Evolutionary conservation across 2,888 invertebrate genomes (phyloP).

Genomic region (Trissoscelio sp.): DNA sequence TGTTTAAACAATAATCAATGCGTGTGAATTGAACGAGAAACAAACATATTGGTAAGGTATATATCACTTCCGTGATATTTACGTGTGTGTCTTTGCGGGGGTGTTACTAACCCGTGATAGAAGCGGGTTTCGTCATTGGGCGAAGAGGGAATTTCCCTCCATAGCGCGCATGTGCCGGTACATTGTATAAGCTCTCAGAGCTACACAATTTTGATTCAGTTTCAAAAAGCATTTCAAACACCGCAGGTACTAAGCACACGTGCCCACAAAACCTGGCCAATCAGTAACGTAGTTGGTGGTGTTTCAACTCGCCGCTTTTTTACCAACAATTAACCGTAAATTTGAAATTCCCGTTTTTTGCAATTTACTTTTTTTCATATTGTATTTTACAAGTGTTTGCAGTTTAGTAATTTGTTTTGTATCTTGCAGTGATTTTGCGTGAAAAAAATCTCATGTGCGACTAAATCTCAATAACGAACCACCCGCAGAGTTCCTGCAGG

Average conservation of each 20-base stretch:
- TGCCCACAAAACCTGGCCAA: conserved; percentile 33
- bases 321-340: too few relatives aligned
- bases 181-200: conserved; percentile 50
- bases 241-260: conserved; percentile 41
- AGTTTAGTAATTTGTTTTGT: too few relatives aligned
- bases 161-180: conserved; percentile 45
- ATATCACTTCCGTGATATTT: conserved; percentile 44
- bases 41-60: conserved; percentile 31
- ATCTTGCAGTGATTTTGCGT: too few relatives aligned
- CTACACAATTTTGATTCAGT: conserved; percentile 57
- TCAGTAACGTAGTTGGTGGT: conserved; percentile 28
- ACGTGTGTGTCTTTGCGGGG: conserved; percentile 49
- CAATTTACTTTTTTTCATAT: too few relatives aligned
- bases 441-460: too few relatives aligned
- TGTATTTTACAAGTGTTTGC: too few relatives aligned
- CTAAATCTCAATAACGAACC: too few relatives aligned
- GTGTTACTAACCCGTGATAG: conserved; percentile 53
- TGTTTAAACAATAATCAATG: background rate
- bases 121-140: conserved; percentile 49
- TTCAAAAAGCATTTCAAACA: conserved; percentile 54
- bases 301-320: too few relatives aligned
- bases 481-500: too few relatives aligned
- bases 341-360: too few relatives aligned
- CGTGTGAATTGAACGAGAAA: conserved; percentile 34
- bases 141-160: conserved; percentile 54